phyloP scores from a whole-genome alignment of 2,888 invertebrate genomes.

The Eurytoma adleriae region DNA sequence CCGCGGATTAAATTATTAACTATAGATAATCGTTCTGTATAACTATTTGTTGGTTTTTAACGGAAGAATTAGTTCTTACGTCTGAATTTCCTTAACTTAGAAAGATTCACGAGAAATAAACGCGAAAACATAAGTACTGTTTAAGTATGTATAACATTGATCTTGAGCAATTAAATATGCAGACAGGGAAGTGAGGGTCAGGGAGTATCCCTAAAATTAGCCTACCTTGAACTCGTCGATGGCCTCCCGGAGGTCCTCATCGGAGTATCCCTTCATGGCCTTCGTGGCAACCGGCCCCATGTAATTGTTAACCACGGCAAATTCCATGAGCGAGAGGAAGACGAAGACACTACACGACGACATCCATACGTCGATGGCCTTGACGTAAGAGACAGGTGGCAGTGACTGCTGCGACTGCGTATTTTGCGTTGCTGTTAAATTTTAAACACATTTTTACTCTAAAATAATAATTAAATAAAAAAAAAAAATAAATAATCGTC shows the following conservation, averaged over 20 bases:
- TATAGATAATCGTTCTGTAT: no score
- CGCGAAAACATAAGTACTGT: no score
- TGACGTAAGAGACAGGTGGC: constrained; percentile 94
- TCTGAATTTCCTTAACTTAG: no score
- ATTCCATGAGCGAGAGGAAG: constrained; percentile 93
- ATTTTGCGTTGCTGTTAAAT: constrained; percentile 88
- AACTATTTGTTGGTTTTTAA: no score
- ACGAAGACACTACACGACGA: constrained; percentile 94
- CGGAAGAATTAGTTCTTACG: no score
- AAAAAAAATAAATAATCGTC: no score
- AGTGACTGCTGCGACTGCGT: constrained; percentile 93
- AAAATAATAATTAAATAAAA: no score
- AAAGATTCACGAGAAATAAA: background rate
- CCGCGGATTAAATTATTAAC: no score
- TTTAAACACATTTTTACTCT: no score
- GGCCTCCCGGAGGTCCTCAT: constrained; percentile 86
- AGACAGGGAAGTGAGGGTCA: no score
- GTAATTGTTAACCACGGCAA: constrained; percentile 93
- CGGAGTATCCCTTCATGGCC: constrained; percentile 93
- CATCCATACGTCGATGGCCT: constrained; percentile 96
- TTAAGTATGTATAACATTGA: no score
- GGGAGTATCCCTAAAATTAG: background rate
- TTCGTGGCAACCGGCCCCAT: constrained; percentile 92
- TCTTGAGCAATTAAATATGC: background rate
- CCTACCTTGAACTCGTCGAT: constrained; percentile 86